Percentiles rank a stretch among this genome's conserved stretches.
phyloP scores from a whole-genome alignment of 1,140 invertebrate genomes.

The Scaptodrosophila lebanonensis region DNA sequence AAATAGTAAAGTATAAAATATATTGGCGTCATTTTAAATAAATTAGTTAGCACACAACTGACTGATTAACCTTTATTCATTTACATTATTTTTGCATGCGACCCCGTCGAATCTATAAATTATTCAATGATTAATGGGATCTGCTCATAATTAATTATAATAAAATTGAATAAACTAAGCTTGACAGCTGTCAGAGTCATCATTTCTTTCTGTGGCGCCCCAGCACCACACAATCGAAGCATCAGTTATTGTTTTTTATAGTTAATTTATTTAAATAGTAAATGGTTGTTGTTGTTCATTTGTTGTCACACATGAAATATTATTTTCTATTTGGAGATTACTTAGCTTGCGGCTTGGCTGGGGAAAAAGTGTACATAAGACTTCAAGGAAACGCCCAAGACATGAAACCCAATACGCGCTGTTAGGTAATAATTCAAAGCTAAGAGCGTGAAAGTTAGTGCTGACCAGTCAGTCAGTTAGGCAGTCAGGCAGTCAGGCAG shows the following conservation, averaged over 20 bases:
- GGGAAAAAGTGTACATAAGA: constrained; percentile 31
- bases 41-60: constrained; percentile 42
- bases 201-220: constrained; percentile 64
- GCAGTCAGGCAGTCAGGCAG: constrained; percentile 15
- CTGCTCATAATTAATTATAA: constrained; percentile 74
- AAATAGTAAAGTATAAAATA: too few species aligned
- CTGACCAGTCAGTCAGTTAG: constrained; percentile 15
- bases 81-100: constrained; percentile 10
- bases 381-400: constrained; percentile 23
- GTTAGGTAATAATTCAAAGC: constrained; percentile 58
- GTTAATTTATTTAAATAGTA: constrained; percentile 2
- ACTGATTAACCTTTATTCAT: constrained; percentile 42
- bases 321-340: too few species aligned
- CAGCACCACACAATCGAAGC: constrained; percentile 3
- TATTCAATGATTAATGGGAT: constrained; percentile 72
- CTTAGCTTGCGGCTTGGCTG: too few species aligned
- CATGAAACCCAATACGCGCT: constrained; percentile 50
- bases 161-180: constrained; percentile 75
- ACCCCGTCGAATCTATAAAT: constrained; percentile 49
- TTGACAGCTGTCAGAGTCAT: constrained; percentile 76
- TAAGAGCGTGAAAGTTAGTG: constrained; percentile 33
- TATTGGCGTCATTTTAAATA: constrained; percentile 36
- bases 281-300: constrained; percentile 64
- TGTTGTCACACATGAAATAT: constrained; percentile 70
- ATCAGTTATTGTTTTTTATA: too few species aligned